Evolutionary conservation across 2,888 invertebrate species (phyloP).

Genomic region (Isotomurus palustris): DNA sequence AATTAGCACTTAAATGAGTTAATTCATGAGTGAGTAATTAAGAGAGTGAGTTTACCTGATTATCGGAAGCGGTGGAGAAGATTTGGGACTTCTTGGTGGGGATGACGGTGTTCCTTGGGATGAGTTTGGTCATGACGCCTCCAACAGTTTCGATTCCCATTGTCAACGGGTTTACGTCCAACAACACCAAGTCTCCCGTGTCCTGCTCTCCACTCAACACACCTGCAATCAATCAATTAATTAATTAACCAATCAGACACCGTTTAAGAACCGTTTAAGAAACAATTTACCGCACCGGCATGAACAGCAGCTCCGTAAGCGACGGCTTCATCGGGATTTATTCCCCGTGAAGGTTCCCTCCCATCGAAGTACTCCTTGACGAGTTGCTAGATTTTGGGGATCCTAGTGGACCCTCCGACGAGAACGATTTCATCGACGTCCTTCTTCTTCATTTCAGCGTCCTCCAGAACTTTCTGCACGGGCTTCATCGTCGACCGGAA

Average conservation of each 20-base stretch:
- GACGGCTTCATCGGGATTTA: constrained; percentile 97
- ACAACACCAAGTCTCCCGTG: constrained; percentile 89
- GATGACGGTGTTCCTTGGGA: constrained; percentile 95
- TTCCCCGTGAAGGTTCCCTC: constrained; percentile 95
- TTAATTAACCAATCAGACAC: too few relatives aligned
- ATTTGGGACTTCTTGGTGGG: constrained; percentile 99
- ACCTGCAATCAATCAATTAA: constrained; percentile 63
- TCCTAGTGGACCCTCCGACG: constrained; percentile 98
- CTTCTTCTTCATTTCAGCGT: constrained; percentile 98
- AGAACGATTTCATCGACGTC: constrained; percentile 98
- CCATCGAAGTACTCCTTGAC: constrained; percentile 94
- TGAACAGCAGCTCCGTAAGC: constrained; percentile 61
- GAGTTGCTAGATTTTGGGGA: constrained; percentile 90
- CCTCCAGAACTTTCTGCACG: constrained; percentile 92
- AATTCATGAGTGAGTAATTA: too few relatives aligned
- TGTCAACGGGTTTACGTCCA: constrained; percentile 97
- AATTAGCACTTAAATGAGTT: too few relatives aligned
- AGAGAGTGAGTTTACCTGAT: too few relatives aligned
- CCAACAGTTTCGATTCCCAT: constrained; percentile 99
- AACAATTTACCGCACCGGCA: too few relatives aligned
- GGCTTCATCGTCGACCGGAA: constrained; percentile 84
- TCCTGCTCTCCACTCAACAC: constrained; percentile 96
- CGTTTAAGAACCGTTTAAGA: too few relatives aligned
- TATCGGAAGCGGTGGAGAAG: constrained; percentile 98
- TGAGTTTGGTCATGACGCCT: constrained; percentile 98